phyloP scores from a whole-genome alignment of 2,113 vertebrate species.

The Sitta europaea region DNA sequence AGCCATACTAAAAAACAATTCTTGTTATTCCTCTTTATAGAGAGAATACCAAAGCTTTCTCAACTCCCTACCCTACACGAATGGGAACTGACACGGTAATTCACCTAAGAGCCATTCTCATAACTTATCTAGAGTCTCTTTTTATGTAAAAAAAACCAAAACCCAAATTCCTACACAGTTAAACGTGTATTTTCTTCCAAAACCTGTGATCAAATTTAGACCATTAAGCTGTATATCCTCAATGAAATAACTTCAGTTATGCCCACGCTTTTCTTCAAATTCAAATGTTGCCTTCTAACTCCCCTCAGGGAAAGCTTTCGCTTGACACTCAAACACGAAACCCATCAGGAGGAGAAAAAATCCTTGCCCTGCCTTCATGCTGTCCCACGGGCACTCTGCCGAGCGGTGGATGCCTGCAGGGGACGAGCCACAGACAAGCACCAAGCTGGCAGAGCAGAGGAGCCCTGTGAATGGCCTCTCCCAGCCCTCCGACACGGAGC shows the following conservation, averaged over 20 bases:
- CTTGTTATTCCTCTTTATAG: not conserved
- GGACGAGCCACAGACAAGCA: not conserved
- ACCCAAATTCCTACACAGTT: not conserved
- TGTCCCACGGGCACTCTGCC: not conserved
- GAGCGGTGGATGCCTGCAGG: not conserved
- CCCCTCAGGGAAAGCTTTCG: not conserved
- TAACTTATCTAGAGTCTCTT: not conserved
- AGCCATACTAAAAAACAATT: not conserved
- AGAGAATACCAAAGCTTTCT: not conserved
- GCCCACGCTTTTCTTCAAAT: not conserved
- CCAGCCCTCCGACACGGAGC: not conserved
- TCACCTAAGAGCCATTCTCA: not conserved
- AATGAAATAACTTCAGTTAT: not conserved
- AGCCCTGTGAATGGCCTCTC: not conserved
- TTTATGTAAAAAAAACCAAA: not conserved
- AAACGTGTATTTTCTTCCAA: not conserved
- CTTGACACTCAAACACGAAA: not conserved
- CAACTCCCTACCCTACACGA: accelerated
- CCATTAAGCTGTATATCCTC: not conserved
- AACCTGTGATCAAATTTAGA: not conserved
- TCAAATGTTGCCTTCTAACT: not conserved
- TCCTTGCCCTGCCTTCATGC: not conserved
- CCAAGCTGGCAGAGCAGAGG: not conserved
- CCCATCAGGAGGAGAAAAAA: not conserved
- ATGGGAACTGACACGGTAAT: not conserved